A percentile compares a stretch with the other conserved stretches of the same genome.
Conservation (phyloP, 2,113 vertebrate genomes). For the Pitta sordida region DNA sequence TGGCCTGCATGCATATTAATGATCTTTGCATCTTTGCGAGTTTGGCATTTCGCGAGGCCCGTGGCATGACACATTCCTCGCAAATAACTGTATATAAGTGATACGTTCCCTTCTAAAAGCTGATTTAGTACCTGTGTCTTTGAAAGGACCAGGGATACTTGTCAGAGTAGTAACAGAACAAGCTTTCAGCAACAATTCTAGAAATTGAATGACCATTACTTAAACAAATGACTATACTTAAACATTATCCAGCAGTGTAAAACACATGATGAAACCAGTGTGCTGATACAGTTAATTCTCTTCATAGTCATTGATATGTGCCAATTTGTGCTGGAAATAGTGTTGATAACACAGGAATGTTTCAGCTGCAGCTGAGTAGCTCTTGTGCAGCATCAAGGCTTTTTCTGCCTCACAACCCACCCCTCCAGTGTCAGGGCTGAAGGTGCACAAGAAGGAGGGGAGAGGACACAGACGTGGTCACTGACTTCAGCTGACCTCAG, state of each 20-base stretch:
- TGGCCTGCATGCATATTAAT: no score
- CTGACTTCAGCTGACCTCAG: neutral
- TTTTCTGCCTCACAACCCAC: neutral
- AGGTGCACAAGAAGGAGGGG: neutral
- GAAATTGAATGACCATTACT: neutral
- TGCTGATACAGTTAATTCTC: neutral
- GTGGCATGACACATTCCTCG: no score
- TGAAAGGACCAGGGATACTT: neutral
- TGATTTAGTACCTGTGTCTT: neutral
- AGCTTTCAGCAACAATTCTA: neutral
- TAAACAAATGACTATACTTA: neutral
- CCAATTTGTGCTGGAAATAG: neutral
- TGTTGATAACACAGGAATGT: neutral
- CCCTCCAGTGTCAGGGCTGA: fast-evolving
- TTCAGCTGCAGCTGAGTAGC: neutral
- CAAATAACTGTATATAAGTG: no score
- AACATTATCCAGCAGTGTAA: neutral
- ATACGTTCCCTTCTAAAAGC: neutral
- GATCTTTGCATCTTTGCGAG: no score
- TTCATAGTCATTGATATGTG: neutral
- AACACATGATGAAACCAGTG: neutral
- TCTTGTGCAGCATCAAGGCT: neutral
- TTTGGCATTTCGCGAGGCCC: no score
- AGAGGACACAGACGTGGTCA: neutral
- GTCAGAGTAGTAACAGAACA: neutral